phyloP scores from a whole-genome alignment of 2,888 invertebrate species.

The Griposia aprilina region DNA sequence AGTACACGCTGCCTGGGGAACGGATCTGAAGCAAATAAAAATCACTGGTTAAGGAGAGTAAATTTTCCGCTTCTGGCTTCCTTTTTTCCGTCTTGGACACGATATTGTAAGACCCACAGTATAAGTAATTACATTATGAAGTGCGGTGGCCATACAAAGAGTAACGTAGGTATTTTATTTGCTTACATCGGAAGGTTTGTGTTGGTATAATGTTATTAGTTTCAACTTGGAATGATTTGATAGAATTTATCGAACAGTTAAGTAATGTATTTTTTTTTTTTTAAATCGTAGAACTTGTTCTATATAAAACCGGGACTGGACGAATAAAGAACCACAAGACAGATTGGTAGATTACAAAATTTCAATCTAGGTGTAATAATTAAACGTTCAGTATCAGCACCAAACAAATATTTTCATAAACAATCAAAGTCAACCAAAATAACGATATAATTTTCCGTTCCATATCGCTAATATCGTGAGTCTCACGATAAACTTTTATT shows the following conservation, averaged over 20 bases:
- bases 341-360: neutral
- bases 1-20: conserved; percentile 51
- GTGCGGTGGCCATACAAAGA: conserved; percentile 46
- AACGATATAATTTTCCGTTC: neutral
- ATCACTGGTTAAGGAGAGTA: conserved; percentile 63
- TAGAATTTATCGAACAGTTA: conserved; percentile 40
- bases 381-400: neutral
- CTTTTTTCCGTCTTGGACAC: conserved; percentile 60
- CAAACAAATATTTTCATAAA: neutral
- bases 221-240: conserved; percentile 42
- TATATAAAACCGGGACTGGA: neutral
- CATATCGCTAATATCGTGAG: conserved; percentile 4
- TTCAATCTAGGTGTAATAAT: neutral
- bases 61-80: conserved; percentile 64
- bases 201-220: conserved; percentile 59
- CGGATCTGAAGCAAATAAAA: conserved; percentile 66
- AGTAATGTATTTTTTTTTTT: conserved; percentile 48
- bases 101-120: conserved; percentile 56
- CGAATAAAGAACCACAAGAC: neutral
- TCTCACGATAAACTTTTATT: conserved; percentile 48
- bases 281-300: neutral
- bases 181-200: conserved; percentile 43
- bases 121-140: conserved; percentile 63
- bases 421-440: neutral
- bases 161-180: conserved; percentile 48